These are phyloP conservation scores for Scortum barcoo DNA, from an alignment of 2,113 vertebrate genomes.

Conservation along the genomic window DNA sequence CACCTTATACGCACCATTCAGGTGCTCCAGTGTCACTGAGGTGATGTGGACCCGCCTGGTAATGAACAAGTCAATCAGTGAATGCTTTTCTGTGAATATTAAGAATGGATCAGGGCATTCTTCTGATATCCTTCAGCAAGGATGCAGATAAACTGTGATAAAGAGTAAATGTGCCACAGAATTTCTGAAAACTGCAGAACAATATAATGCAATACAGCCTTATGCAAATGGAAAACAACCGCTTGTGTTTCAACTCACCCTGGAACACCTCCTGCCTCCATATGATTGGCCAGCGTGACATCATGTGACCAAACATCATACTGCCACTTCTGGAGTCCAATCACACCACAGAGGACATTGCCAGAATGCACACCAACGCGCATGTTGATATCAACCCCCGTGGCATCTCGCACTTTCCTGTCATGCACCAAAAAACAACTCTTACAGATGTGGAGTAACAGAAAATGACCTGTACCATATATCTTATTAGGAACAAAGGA, in stretches of 20 bases:
- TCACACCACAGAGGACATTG: conserved; percentile 97
- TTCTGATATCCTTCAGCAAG: neutral
- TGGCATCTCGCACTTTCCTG: conserved; percentile 96
- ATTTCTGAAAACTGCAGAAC: neutral
- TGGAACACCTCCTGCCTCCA: conserved; percentile 97
- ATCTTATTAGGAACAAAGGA: no score
- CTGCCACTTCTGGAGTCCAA: conserved; percentile 98
- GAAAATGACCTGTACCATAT: neutral
- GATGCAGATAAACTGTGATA: neutral
- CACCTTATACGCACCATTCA: conserved; percentile 95
- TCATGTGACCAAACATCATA: conserved; percentile 99
- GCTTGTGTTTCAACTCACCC: conserved; percentile 85
- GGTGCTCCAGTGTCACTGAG: conserved; percentile 93
- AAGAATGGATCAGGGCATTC: neutral
- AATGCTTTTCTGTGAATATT: neutral
- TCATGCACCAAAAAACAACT: conserved; percentile 44
- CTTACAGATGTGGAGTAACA: conserved; percentile 14
- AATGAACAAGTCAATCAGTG: neutral
- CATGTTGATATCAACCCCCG: conserved; percentile 98
- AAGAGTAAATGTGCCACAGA: neutral
- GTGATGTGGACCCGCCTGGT: conserved; percentile 96
- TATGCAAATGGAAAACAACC: neutral
- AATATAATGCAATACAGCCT: neutral
- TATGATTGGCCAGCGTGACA: conserved; percentile 97
- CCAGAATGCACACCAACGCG: conserved; percentile 97